Conservation (phyloP, 2,888 invertebrate species). For the Spodoptera exigua region DNA sequence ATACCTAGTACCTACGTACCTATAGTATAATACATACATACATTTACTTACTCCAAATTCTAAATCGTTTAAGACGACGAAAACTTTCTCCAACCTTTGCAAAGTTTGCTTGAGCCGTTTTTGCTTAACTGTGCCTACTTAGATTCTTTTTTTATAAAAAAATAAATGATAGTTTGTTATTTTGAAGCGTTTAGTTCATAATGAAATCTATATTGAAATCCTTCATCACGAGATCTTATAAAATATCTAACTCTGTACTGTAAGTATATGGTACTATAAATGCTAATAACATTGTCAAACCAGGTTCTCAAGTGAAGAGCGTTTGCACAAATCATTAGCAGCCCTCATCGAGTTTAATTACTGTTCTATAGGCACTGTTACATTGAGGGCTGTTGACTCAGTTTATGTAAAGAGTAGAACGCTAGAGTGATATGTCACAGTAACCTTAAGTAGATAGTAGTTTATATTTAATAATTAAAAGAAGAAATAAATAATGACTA, state of each 20-base stretch:
- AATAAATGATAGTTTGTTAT: no score
- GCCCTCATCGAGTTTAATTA: constrained; percentile 45
- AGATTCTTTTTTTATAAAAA: no score
- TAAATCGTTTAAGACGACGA: constrained; percentile 8
- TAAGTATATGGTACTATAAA: neutral
- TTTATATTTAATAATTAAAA: no score
- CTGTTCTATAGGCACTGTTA: constrained; percentile 34
- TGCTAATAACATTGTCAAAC: constrained; percentile 25
- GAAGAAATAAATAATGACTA: no score
- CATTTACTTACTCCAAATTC: neutral
- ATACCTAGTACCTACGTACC: no score
- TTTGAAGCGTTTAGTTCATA: neutral
- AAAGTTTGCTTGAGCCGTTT: constrained; percentile 22
- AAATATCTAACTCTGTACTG: no score
- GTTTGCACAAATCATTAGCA: constrained; percentile 45
- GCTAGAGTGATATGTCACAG: no score
- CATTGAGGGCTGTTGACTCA: constrained; percentile 40
- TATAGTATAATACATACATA: no score
- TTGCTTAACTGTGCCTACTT: no score
- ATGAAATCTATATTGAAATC: no score
- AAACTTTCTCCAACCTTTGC: constrained; percentile 13
- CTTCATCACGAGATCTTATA: no score
- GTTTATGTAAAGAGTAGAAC: constrained; percentile 9
- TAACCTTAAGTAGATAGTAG: no score
- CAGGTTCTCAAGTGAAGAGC: constrained; percentile 19